phyloP scores from a whole-genome alignment of 1,140 invertebrate genomes.

The Cydia splendana region DNA sequence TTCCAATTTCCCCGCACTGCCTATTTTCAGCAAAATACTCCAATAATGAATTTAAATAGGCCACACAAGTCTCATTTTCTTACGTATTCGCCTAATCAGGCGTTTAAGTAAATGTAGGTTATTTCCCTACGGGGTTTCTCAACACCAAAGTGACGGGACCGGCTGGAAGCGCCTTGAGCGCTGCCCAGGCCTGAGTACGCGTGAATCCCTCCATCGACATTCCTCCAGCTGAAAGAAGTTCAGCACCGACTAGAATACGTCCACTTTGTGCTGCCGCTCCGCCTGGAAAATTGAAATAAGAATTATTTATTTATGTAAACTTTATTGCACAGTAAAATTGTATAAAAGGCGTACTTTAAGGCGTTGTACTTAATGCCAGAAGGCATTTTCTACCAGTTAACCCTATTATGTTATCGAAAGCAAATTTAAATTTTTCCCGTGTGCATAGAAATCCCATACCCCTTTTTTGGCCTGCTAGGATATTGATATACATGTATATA shows the following conservation, averaged over 20 bases:
- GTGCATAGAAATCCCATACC: too few species aligned
- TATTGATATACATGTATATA: too few species aligned
- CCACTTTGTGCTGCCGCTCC: constrained; percentile 94
- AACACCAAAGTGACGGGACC: constrained; percentile 84
- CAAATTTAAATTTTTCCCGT: too few species aligned
- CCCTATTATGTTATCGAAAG: too few species aligned
- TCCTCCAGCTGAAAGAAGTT: constrained; percentile 91
- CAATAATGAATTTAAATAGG: constrained; percentile 35
- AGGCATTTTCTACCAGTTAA: too few species aligned
- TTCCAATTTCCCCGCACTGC: constrained; percentile 28
- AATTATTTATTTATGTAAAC: too few species aligned
- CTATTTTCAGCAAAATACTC: constrained; percentile 34
- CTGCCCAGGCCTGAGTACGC: constrained; percentile 95
- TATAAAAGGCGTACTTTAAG: too few species aligned
- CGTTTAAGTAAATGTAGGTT: not conserved
- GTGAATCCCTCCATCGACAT: constrained; percentile 90
- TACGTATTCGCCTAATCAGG: constrained; percentile 16
- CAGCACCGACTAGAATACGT: constrained; percentile 90
- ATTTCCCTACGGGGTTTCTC: constrained; percentile 53
- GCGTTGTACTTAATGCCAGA: too few species aligned
- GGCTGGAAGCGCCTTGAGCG: constrained; percentile 92
- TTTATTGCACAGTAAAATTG: too few species aligned
- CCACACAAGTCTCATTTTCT: constrained; percentile 35
- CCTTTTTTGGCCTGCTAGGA: too few species aligned
- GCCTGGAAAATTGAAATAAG: constrained; percentile 80